Conservation (phyloP, 2,888 invertebrate genomes). For the Lycophotia porphyrea region DNA sequence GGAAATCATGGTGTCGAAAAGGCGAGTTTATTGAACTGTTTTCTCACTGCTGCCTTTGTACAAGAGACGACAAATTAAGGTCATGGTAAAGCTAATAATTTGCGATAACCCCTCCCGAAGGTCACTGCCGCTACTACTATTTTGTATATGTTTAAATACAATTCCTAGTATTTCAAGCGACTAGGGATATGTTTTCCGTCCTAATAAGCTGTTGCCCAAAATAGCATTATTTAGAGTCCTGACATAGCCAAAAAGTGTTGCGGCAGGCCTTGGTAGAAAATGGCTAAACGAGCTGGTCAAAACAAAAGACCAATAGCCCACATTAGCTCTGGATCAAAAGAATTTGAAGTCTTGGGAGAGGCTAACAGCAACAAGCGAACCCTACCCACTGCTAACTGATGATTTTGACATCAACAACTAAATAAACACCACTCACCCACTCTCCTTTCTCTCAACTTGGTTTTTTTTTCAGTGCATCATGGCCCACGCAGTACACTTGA, state of each 20-base stretch:
- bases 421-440: neutral
- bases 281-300: neutral
- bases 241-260: neutral
- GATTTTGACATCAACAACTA: neutral
- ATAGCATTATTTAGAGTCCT: neutral
- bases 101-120: neutral
- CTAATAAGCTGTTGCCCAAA: neutral
- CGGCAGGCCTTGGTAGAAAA: neutral
- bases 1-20: neutral
- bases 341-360: neutral
- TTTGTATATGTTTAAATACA: neutral
- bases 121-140: neutral
- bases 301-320: no score
- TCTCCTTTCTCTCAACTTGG: neutral
- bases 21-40: neutral
- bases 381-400: neutral
- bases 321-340: neutral
- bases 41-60: neutral
- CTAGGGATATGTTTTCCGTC: neutral
- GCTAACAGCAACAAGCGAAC: no score
- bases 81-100: neutral
- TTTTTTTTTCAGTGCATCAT: constrained; percentile 90
- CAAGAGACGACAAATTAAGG: neutral
- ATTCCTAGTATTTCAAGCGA: neutral
- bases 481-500: constrained; percentile 95